Conservation (phyloP, 2,113 vertebrate species). For the Calyptommatus sinebrachiatus region DNA sequence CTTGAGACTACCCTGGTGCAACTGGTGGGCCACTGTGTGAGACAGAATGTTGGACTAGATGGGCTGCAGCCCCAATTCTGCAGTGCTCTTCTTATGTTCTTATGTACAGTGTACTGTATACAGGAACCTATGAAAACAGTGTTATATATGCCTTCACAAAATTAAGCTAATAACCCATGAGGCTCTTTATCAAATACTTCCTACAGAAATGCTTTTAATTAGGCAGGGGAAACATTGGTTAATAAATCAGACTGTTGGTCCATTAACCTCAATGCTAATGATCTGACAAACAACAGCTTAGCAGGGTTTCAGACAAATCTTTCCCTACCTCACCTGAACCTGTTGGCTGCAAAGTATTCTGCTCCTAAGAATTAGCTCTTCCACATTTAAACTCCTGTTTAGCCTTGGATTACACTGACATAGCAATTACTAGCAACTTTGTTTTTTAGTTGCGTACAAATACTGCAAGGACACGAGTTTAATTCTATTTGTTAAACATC, state of each 20-base stretch:
- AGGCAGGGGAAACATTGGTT: neutral
- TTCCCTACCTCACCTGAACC: neutral
- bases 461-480: neutral
- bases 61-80: too few relatives aligned
- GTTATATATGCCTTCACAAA: neutral
- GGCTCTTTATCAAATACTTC: neutral
- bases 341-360: neutral
- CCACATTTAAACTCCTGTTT: neutral
- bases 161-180: too few relatives aligned
- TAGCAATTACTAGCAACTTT: neutral
- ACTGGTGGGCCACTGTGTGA: too few relatives aligned
- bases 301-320: neutral
- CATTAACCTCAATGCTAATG: neutral
- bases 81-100: too few relatives aligned
- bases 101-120: too few relatives aligned
- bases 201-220: neutral
- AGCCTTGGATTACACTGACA: neutral
- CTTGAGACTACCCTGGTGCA: too few relatives aligned
- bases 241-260: neutral
- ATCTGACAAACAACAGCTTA: neutral
- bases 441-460: neutral
- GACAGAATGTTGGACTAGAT: too few relatives aligned
- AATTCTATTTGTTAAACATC: neutral
- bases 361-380: neutral
- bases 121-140: neutral